Evolutionary conservation across 2,888 invertebrate species (phyloP).

Genomic region (Sussaba pulchella): DNA sequence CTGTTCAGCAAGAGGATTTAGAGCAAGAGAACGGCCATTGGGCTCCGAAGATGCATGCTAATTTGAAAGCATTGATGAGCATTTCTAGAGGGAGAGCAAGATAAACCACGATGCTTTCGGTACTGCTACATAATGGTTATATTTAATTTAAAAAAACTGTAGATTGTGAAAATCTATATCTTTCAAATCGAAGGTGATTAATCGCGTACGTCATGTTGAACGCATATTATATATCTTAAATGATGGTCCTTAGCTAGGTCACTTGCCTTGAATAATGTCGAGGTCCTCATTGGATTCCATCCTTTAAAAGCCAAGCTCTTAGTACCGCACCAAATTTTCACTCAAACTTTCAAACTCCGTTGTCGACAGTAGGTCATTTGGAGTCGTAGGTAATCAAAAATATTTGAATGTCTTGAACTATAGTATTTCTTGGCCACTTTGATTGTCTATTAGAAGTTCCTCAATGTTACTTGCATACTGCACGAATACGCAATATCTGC

Average conservation of each 20-base stretch:
- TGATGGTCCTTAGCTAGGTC: background rate
- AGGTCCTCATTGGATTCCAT: background rate
- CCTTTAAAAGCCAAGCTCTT: background rate
- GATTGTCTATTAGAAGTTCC: background rate
- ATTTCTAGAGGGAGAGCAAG: background rate
- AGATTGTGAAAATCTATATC: too few species aligned
- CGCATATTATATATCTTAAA: background rate
- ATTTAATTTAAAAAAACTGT: constrained; percentile 14
- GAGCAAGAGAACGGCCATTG: background rate
- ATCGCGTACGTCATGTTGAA: too few species aligned
- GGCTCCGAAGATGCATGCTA: constrained; percentile 40
- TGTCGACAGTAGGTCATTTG: background rate
- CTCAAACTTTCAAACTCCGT: background rate
- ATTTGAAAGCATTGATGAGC: constrained; percentile 33
- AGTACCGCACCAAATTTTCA: background rate
- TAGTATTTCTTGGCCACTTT: background rate
- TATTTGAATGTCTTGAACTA: background rate
- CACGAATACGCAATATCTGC: background rate
- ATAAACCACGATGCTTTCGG: background rate
- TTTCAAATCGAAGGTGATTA: too few species aligned
- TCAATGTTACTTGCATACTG: too few species aligned
- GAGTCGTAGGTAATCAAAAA: background rate
- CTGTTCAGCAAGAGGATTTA: background rate
- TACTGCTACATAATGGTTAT: background rate
- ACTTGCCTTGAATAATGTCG: background rate